These are phyloP conservation scores for Reticulitermes lucifugus DNA, from an alignment of 2,888 invertebrate species.

Conservation along the genomic window DNA sequence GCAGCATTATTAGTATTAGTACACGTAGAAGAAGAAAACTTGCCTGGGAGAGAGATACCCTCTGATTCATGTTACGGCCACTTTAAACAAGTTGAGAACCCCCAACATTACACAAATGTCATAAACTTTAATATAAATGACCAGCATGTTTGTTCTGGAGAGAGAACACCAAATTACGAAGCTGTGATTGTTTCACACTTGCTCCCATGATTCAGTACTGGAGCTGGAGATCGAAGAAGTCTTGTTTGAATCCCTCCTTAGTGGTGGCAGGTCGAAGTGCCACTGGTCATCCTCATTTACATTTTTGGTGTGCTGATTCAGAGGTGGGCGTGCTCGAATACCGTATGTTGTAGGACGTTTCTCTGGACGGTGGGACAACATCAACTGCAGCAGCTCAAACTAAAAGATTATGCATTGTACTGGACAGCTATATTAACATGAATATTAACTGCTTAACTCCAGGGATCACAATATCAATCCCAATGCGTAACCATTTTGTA, in stretches of 20 bases:
- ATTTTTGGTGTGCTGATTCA: conserved; percentile 64
- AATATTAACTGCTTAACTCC: too few relatives aligned
- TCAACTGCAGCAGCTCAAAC: conserved; percentile 78
- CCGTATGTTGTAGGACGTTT: conserved; percentile 82
- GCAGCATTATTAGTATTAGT: too few relatives aligned
- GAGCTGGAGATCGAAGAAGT: conserved; percentile 28
- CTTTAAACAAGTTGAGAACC: background rate
- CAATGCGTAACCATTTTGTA: background rate
- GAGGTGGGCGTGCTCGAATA: conserved; percentile 73
- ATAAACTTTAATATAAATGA: background rate
- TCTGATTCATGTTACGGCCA: too few relatives aligned
- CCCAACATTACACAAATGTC: background rate
- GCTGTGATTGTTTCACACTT: background rate
- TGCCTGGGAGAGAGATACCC: too few relatives aligned
- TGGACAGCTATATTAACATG: background rate
- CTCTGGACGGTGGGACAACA: conserved; percentile 80
- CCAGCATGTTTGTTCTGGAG: background rate
- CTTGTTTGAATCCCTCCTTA: conserved; percentile 19
- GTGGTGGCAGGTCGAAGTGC: conserved; percentile 68
- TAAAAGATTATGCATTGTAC: conserved; percentile 60
- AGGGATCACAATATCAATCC: too few relatives aligned
- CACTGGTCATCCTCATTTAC: conserved; percentile 59
- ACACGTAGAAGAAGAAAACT: too few relatives aligned
- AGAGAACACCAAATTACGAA: background rate
- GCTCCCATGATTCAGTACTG: conserved; percentile 28